Evolutionary conservation across 2,113 vertebrate species (phyloP), one percentile per base, ranked within the genome.

Genomic region (Microcebus ravelobensis): DNA sequence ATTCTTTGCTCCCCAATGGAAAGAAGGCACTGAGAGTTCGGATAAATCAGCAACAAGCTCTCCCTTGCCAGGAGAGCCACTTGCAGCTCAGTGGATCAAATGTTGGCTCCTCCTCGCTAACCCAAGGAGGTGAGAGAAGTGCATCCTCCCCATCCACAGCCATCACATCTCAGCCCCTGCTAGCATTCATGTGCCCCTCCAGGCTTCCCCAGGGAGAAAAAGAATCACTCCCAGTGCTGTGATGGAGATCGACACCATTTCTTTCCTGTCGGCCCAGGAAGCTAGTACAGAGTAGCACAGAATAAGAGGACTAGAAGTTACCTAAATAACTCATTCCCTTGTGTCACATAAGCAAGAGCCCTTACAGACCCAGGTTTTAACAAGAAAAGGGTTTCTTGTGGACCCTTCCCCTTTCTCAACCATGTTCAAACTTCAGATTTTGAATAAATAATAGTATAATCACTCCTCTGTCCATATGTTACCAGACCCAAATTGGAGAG

Each of bases 161-260:
- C 97, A 96, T 31, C 31, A 6, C 93, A 97, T 96, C 98, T 98
- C 98, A 98, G 97, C 98, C 96, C 97, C 98, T 98, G 89, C 97
- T 98, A 98, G 94, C 97, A 98, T 98, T 98, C 97, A 98, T 98
- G 97, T 98, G 97, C 98, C 98, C 98, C 98, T 98, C 98, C 97
- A 98, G 98, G 93, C 98, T 98, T 98, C 96, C 98, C 97, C 96
- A 98, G 91, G 97, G 98, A 98, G 98, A 97, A 96, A 98, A 98
- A 76, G 92, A 39, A 13, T 45, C 70, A 71, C 4, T 27, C 23
- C 59, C 34, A 17, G 36, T 29, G 31, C 55, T 87, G 4, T 52
- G 9, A 7, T 18, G 1, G 48, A 81, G 10, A 55, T 10, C 31
- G 20, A 31, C 29, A 48, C n/a, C 25, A 3, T 42, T 61, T 39